Evolutionary conservation across 2,888 invertebrate genomes (phyloP).

Genomic region (Rotaria sp.): DNA sequence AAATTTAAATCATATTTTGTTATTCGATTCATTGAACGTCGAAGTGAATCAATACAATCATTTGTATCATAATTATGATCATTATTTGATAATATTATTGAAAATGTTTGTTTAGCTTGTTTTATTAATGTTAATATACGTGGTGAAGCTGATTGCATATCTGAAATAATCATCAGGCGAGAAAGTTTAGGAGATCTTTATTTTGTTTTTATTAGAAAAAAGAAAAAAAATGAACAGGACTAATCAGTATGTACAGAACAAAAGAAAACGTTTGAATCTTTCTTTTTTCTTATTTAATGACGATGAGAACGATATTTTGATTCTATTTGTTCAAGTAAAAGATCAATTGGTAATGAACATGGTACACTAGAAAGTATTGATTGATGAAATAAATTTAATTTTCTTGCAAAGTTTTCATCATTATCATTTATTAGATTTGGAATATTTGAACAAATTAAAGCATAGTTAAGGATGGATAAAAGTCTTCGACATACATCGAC

Average conservation of each 20-base stretch:
- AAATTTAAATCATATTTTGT: conserved; percentile 1
- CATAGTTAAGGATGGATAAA: background rate
- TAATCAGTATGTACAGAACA: background rate
- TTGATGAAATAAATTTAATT: conserved; percentile 24
- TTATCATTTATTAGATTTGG: background rate
- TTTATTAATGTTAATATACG: background rate
- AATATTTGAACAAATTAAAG: background rate
- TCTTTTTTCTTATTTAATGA: background rate
- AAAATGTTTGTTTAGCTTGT: background rate
- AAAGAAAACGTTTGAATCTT: background rate
- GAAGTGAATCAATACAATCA: background rate
- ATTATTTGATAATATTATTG: background rate
- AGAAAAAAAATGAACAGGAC: background rate
- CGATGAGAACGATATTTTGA: background rate
- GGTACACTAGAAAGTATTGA: background rate
- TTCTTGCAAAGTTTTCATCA: background rate
- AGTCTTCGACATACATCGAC: conserved; percentile 12
- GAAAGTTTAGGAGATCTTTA: background rate
- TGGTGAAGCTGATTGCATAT: background rate
- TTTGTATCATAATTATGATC: background rate
- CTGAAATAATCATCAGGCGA: background rate
- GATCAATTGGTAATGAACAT: background rate
- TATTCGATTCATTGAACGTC: background rate
- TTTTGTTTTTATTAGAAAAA: background rate
- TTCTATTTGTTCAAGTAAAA: conserved; percentile 9